Conservation (phyloP, 2,797 vertebrate genomes). For the Sebastes dallii region DNA sequence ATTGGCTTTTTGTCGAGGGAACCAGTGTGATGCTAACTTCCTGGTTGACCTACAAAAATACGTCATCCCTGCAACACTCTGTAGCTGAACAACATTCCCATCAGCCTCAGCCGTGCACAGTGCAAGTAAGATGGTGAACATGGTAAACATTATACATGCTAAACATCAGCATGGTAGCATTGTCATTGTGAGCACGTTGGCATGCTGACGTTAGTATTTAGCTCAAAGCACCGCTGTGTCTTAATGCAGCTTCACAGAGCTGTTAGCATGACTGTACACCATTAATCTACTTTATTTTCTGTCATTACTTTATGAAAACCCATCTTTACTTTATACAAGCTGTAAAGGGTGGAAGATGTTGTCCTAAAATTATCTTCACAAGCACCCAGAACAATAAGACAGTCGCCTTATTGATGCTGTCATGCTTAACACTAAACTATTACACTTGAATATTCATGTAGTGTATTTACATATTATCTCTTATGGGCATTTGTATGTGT, state of each 20-base stretch:
- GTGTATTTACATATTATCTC: slow-evolving; percentile 19
- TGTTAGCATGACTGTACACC: background rate
- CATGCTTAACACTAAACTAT: slow-evolving; percentile 12
- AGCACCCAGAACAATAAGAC: slow-evolving; percentile 1
- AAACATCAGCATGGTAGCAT: background rate
- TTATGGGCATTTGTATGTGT: slow-evolving; percentile 18
- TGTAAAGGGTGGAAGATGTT: background rate
- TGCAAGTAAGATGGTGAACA: background rate
- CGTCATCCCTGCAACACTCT: background rate
- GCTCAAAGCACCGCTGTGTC: background rate
- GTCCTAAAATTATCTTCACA: background rate
- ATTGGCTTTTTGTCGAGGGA: too few relatives aligned
- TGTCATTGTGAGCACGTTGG: background rate
- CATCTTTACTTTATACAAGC: background rate
- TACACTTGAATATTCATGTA: slow-evolving; percentile 53
- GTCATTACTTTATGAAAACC: background rate
- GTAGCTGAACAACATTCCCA: background rate
- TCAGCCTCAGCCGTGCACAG: background rate
- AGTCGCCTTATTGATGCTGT: slow-evolving; percentile 8
- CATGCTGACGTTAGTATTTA: slow-evolving; percentile 5
- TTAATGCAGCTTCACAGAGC: background rate
- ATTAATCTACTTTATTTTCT: background rate
- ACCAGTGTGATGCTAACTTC: background rate
- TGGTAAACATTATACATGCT: background rate
- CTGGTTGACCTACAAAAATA: background rate